phyloP scores from a whole-genome alignment of 2,797 vertebrate species.

The Champsocephalus gunnari region DNA sequence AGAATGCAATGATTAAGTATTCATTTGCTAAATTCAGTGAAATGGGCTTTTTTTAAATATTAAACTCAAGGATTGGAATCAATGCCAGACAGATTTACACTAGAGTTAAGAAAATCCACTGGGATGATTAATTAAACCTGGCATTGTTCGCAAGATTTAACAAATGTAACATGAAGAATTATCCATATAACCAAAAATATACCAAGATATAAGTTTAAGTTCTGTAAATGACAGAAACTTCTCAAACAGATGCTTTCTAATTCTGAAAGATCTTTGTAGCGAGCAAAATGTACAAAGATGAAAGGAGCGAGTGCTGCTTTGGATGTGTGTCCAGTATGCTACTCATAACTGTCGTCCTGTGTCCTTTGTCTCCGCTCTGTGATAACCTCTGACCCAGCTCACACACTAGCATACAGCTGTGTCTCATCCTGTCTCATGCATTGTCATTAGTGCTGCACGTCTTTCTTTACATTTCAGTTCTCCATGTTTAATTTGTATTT shows the following conservation, averaged over 20 bases:
- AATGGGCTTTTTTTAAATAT: neutral
- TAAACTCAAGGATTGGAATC: neutral
- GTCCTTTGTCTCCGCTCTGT: slow-evolving; percentile 16
- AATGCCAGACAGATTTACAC: neutral
- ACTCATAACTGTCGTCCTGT: slow-evolving; percentile 29
- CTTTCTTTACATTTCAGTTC: slow-evolving; percentile 15
- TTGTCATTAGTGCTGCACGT: slow-evolving; percentile 2
- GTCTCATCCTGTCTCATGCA: slow-evolving; percentile 36
- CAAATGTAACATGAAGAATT: neutral
- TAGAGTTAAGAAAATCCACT: neutral
- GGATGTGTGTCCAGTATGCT: slow-evolving; percentile 21
- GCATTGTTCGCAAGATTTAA: neutral
- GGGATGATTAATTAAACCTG: neutral
- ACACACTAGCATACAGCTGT: slow-evolving; percentile 4
- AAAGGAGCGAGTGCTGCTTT: slow-evolving; percentile 35
- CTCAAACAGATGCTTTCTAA: neutral
- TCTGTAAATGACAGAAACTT: neutral
- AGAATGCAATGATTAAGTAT: slow-evolving; percentile 16
- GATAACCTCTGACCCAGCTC: slow-evolving; percentile 10
- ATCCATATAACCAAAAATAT: slow-evolving; percentile 2
- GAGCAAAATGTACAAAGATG: slow-evolving; percentile 37
- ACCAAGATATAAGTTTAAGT: neutral
- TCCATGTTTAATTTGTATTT: slow-evolving; percentile 16
- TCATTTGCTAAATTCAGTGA: slow-evolving; percentile 11
- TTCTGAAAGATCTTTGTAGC: slow-evolving; percentile 31